phyloP scores from a whole-genome alignment of 2,113 vertebrate genomes.

The Dryoscopus gambensis region DNA sequence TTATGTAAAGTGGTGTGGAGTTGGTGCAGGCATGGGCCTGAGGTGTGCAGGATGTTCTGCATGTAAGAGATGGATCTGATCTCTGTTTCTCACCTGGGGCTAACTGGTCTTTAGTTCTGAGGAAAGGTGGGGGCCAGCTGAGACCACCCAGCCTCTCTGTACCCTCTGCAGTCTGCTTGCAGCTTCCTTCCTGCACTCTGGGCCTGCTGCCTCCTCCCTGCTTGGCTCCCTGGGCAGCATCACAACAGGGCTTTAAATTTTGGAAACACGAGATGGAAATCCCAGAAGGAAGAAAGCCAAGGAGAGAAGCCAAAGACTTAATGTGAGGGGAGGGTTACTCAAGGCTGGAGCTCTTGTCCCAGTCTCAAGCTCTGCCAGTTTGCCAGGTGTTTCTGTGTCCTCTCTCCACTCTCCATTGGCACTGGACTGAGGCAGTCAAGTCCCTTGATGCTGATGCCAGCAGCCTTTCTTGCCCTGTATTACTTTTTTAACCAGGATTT shows the following conservation, averaged over 20 bases:
- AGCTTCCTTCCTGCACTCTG: neutral
- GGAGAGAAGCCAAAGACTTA: neutral
- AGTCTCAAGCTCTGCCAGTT: neutral
- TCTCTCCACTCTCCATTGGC: neutral
- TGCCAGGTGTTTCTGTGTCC: neutral
- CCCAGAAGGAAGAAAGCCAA: neutral
- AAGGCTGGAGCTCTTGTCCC: neutral
- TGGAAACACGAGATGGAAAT: neutral
- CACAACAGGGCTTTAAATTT: neutral
- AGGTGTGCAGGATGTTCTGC: neutral
- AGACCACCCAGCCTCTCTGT: neutral
- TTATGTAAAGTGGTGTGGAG: neutral
- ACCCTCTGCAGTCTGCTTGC: neutral
- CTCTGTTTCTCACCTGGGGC: neutral
- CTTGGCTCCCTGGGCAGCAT: neutral
- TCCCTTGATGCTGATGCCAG: neutral
- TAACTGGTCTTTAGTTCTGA: neutral
- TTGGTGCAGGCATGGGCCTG: neutral
- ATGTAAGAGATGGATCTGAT: neutral
- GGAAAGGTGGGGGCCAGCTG: neutral
- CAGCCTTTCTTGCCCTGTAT: neutral
- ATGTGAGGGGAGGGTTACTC: neutral
- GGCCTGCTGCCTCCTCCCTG: neutral
- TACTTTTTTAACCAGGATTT: neutral
- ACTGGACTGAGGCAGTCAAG: neutral